These are phyloP conservation scores for Drosophila picticornis DNA, from an alignment of 2,888 invertebrate species.

Conservation along the genomic window DNA sequence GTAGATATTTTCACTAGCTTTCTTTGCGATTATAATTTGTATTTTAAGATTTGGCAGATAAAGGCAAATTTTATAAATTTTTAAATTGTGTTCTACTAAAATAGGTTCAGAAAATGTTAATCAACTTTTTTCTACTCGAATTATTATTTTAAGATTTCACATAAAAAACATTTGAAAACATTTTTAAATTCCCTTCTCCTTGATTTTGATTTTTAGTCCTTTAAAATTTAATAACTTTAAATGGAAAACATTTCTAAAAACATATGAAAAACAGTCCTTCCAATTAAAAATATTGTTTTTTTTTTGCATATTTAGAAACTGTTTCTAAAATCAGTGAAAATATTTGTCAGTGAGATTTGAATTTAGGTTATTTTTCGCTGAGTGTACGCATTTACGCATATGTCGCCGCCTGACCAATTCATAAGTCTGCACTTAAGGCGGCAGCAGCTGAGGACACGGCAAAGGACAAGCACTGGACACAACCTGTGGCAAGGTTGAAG, in stretches of 20 bases:
- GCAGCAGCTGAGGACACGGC: constrained; percentile 42
- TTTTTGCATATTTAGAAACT: no score
- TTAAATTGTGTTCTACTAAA: no score
- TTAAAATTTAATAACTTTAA: neutral
- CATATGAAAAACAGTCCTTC: neutral
- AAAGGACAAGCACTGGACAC: constrained; percentile 47
- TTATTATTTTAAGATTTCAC: no score
- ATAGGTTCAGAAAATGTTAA: no score
- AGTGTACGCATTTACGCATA: constrained; percentile 34
- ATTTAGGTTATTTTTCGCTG: neutral
- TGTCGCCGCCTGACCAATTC: constrained; percentile 78
- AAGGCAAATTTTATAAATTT: no score
- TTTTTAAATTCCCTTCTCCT: neutral
- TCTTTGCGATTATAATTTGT: no score
- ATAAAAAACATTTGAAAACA: no score
- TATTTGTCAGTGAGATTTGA: neutral
- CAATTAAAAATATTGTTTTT: no score
- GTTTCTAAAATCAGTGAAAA: neutral
- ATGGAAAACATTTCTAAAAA: neutral
- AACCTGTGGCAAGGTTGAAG: constrained; percentile 74
- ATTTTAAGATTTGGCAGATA: no score
- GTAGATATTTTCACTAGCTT: no score
- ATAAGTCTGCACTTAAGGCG: constrained; percentile 78
- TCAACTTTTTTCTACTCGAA: no score
- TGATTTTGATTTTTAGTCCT: neutral